Evolutionary conservation across 2,888 invertebrate genomes (phyloP).

Genomic region (Lepidocyrtoides sp.): DNA sequence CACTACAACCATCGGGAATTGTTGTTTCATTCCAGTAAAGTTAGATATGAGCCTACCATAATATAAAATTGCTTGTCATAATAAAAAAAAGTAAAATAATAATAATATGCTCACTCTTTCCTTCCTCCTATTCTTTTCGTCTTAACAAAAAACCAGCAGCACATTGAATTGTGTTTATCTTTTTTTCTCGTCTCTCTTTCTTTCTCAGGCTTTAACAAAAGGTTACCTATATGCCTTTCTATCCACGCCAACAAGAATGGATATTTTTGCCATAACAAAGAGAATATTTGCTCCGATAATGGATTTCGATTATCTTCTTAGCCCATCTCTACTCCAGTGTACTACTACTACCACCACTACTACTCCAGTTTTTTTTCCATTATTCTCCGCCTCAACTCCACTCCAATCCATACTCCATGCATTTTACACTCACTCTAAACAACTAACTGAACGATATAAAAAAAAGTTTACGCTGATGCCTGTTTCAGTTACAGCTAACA

Average conservation of each 20-base stretch:
- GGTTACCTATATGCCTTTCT: too few species aligned
- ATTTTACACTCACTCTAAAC: not conserved
- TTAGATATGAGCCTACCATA: not conserved
- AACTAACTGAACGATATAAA: not conserved
- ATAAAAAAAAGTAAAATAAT: not conserved
- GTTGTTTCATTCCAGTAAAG: not conserved
- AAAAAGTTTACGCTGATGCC: too few species aligned
- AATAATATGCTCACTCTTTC: not conserved
- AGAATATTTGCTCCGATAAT: conserved; percentile 60
- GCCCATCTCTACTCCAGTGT: conserved; percentile 36
- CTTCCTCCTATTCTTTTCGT: not conserved
- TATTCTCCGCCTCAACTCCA: not conserved
- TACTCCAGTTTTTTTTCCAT: not conserved
- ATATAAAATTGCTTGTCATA: not conserved
- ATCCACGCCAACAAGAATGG: too few species aligned
- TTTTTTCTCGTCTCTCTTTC: not conserved
- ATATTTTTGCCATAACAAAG: conserved; percentile 28
- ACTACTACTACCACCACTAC: too few species aligned
- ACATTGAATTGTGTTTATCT: not conserved
- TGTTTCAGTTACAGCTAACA: too few species aligned
- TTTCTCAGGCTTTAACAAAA: too few species aligned
- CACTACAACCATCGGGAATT: not conserved
- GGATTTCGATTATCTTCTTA: conserved; percentile 65
- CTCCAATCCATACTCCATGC: too few species aligned
- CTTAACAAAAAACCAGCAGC: not conserved